Conservation (phyloP, 2,888 invertebrate genomes). For the Metacarcinus magister region DNA sequence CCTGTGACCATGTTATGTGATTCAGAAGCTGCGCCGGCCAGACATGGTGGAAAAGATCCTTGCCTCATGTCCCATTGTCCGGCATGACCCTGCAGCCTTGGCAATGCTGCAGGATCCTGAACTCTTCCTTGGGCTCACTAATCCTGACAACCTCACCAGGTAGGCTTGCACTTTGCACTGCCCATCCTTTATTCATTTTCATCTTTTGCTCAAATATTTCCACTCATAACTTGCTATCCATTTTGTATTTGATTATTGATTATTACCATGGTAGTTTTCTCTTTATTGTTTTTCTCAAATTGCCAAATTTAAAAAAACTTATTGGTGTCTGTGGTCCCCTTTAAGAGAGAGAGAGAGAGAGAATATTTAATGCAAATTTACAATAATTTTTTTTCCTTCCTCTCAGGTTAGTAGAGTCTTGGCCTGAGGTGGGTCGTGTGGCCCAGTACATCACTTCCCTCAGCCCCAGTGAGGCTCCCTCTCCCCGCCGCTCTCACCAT, state of each 20-base stretch:
- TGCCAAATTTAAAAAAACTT: not conserved
- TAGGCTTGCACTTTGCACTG: not conserved
- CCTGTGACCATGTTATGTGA: not conserved
- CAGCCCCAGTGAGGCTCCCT: conserved; percentile 67
- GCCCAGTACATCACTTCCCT: conserved; percentile 73
- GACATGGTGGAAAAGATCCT: conserved; percentile 80
- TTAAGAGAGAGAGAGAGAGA: not conserved
- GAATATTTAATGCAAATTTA: not conserved
- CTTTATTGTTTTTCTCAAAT: not conserved
- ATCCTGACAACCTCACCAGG: conserved; percentile 74
- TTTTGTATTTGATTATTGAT: not conserved
- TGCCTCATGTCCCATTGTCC: conserved; percentile 73
- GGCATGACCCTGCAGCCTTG: conserved; percentile 72
- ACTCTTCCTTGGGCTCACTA: conserved; percentile 74
- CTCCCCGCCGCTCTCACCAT: conserved; percentile 79
- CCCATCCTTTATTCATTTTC: not conserved
- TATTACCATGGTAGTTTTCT: not conserved
- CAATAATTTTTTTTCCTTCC: not conserved
- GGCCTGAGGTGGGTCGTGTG: conserved; percentile 77
- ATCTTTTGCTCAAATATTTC: not conserved
- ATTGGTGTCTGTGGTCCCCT: not conserved
- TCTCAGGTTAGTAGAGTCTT: conserved; percentile 75
- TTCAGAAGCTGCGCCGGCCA: conserved; percentile 78
- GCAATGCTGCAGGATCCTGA: conserved; percentile 80
- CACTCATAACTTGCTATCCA: not conserved